phyloP scores from a whole-genome alignment of 2,797 vertebrate species.

The Tarsius wallacei region DNA sequence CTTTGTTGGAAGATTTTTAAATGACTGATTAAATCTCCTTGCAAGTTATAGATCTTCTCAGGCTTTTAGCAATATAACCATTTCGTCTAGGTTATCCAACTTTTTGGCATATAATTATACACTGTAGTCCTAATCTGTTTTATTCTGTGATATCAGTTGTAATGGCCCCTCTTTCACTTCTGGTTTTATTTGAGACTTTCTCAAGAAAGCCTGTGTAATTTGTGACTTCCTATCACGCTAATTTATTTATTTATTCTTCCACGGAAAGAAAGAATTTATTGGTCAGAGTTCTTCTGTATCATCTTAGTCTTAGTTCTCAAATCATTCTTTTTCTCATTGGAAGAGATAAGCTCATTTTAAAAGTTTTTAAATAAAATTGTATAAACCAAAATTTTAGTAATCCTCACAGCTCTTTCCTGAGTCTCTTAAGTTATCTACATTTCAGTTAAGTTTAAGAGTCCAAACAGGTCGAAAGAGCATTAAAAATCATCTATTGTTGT shows the following conservation, averaged over 20 bases:
- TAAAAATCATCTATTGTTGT: conserved; percentile 13
- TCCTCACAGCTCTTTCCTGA: not conserved
- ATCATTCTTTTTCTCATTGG: not conserved
- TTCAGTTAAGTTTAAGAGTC: not conserved
- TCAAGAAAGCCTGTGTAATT: not conserved
- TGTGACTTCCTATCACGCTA: not conserved
- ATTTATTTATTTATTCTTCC: conserved; percentile 30
- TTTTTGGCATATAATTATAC: not conserved
- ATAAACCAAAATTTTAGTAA: not conserved
- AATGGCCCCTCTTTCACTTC: not conserved
- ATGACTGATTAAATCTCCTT: not conserved
- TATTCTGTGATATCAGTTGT: not conserved
- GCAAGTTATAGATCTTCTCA: not conserved
- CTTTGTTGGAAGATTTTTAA: not conserved
- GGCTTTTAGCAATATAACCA: not conserved
- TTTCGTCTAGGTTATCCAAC: not conserved
- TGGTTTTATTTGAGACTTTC: not conserved
- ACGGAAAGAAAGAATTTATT: conserved; percentile 21
- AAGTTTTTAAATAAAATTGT: not conserved
- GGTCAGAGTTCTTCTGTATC: not conserved
- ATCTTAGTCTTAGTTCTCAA: not conserved
- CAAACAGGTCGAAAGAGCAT: not conserved
- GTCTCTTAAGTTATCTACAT: not conserved
- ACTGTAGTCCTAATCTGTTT: not conserved
- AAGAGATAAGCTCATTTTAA: not conserved